phyloP scores from a whole-genome alignment of 2,888 invertebrate genomes.

The Eristalis arbustorum region DNA sequence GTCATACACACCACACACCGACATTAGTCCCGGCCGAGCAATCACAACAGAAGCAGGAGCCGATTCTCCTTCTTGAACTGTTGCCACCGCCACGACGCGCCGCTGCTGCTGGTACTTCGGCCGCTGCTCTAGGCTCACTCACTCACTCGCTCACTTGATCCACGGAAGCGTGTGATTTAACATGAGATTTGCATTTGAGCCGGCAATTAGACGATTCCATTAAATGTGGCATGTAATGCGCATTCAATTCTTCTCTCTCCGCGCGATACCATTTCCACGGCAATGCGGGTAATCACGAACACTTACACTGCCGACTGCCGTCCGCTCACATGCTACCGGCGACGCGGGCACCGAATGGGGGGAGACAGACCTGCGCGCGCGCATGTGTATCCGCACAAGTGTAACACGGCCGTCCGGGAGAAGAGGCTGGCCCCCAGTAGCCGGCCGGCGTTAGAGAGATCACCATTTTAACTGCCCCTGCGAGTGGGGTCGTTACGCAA shows the following conservation, averaged over 20 bases:
- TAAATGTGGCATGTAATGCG: slow-evolving; percentile 72
- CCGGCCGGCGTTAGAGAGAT: slow-evolving; percentile 45
- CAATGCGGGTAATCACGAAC: slow-evolving; percentile 70
- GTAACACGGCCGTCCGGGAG: background rate
- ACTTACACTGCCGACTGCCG: slow-evolving; percentile 33
- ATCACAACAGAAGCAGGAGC: slow-evolving; percentile 50
- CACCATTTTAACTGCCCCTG: slow-evolving; percentile 56
- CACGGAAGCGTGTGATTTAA: slow-evolving; percentile 71
- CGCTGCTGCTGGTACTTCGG: background rate
- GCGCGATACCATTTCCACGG: slow-evolving; percentile 64
- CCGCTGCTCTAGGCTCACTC: slow-evolving; percentile 1
- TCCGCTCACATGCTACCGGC: background rate
- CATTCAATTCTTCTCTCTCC: slow-evolving; percentile 64
- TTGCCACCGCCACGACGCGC: too few relatives aligned
- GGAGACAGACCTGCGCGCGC: background rate
- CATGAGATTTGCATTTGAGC: slow-evolving; percentile 72
- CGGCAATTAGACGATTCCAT: slow-evolving; percentile 73
- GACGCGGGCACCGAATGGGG: background rate
- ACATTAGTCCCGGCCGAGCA: slow-evolving; percentile 30
- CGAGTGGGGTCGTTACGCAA: slow-evolving; percentile 68
- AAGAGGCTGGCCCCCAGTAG: background rate
- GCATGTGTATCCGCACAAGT: slow-evolving; percentile 22
- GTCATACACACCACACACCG: background rate
- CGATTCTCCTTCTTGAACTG: slow-evolving; percentile 3
- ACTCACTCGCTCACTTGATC: slow-evolving; percentile 55